Conservation (phyloP, 2,888 invertebrate species). For the Ectropis crepuscularia region DNA sequence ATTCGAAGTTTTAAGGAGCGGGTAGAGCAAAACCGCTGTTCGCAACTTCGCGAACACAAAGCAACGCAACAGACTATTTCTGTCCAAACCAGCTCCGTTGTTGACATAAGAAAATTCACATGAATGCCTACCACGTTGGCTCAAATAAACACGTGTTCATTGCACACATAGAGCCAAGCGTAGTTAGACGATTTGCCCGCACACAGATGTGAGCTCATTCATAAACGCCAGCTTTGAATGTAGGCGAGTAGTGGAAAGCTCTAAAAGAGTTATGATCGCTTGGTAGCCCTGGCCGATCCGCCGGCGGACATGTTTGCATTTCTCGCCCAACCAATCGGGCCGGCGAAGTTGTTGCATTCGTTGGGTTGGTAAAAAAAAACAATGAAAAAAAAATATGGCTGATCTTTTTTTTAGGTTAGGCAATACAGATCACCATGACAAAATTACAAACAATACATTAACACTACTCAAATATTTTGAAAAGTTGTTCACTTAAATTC, state of each 20-base stretch:
- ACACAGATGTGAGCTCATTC: conserved; percentile 72
- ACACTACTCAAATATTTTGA: too few relatives aligned
- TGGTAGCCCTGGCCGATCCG: conserved; percentile 69
- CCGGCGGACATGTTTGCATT: conserved; percentile 76
- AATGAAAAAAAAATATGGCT: too few relatives aligned
- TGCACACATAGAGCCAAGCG: conserved; percentile 52
- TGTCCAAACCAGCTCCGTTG: conserved; percentile 71
- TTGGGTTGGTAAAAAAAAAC: too few relatives aligned
- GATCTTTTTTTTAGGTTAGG: too few relatives aligned
- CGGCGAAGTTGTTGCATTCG: neutral
- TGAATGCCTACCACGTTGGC: conserved; percentile 78
- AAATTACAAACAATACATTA: too few relatives aligned
- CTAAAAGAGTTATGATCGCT: conserved; percentile 63
- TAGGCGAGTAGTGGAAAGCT: conserved; percentile 63
- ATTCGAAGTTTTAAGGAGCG: conserved; percentile 17
- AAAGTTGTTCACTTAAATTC: too few relatives aligned
- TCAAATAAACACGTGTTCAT: conserved; percentile 77
- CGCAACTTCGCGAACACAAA: conserved; percentile 75
- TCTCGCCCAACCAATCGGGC: conserved; percentile 33
- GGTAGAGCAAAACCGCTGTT: conserved; percentile 43
- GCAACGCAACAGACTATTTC: conserved; percentile 76
- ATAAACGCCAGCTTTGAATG: conserved; percentile 65
- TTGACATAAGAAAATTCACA: conserved; percentile 83
- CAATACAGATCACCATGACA: too few relatives aligned
- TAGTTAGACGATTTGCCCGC: conserved; percentile 47